phyloP scores from a whole-genome alignment of 2,797 vertebrate genomes.

The Crypturellus tataupa region DNA sequence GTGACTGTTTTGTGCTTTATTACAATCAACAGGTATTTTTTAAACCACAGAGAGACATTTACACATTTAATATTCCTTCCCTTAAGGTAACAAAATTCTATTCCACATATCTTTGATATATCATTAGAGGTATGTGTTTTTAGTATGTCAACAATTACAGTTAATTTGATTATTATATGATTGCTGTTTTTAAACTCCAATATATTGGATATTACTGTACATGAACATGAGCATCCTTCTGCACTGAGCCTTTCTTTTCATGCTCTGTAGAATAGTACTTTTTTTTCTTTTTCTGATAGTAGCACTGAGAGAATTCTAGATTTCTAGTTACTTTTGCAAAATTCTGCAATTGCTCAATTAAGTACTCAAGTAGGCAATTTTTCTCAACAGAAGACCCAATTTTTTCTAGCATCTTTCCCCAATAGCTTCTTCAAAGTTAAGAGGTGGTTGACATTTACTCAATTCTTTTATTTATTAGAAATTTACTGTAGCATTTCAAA shows the following conservation, averaged over 20 bases:
- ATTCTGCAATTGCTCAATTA: not conserved
- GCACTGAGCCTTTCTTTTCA: not conserved
- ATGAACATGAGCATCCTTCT: not conserved
- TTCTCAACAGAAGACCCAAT: not conserved
- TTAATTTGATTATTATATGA: not conserved
- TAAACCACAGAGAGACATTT: not conserved
- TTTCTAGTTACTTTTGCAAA: not conserved
- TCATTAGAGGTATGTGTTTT: not conserved
- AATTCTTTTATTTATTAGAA: not conserved
- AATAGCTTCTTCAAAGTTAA: not conserved
- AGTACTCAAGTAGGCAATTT: not conserved
- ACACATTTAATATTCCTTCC: not conserved
- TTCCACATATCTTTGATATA: not conserved
- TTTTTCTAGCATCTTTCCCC: not conserved
- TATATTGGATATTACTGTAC: not conserved
- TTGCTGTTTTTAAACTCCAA: not conserved
- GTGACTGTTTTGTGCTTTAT: not conserved
- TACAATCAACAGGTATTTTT: not conserved
- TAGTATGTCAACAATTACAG: not conserved
- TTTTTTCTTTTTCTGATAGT: not conserved
- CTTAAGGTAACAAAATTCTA: not conserved
- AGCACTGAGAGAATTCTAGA: not conserved
- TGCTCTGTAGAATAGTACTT: not conserved
- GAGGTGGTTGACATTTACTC: not conserved
- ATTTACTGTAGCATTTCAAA: not conserved